Base-by-base conservation (phyloP, 23 tunicate species). In the Ascidia mentula region DNA sequence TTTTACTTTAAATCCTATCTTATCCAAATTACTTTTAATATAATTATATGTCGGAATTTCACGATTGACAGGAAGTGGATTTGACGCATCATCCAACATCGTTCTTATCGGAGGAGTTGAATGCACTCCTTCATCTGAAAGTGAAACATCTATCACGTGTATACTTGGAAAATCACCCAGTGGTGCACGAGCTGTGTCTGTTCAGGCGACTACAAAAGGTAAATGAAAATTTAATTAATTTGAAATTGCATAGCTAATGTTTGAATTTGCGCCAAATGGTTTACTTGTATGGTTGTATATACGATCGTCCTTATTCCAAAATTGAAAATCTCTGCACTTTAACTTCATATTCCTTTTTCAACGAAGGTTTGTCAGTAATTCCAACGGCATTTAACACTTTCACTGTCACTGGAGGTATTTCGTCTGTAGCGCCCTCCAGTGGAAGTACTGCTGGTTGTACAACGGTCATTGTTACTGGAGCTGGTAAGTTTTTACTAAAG, bases 31-130 rank as follows among this genome's bases (percentile, higher is more conserved):
- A 6, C 65, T 53, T n/a, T n/a, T n/a, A n/a, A n/a, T n/a, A n/a
- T n/a, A n/a, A n/a, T n/a, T n/a, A n/a, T n/a, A n/a, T n/a, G n/a
- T n/a, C n/a, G n/a, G n/a, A n/a, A n/a, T n/a, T n/a, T n/a, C n/a
- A n/a, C 18, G 31, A n/a, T 4, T 37, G 33, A 3, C 72, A 82
- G 86, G 86, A 46, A 45, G 33, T 46, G 73, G 72, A 36, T 82
- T 82, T 37, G 74, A 78, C 38, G 73, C 72, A 33, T 17, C 46
- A 34, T 40, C 40, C 7, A 82, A 45, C 36, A 38, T 37, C 4
- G 86, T 90, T 18, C 36, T 32, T 18, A 69, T 85, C 39, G 96
- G 89, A 22, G 89, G 86, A 0, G 82, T 80, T 24, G 78, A 37
- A 20, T 85, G 89, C 73, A 46, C 24, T 7, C 82, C 81, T 5